Evolutionary conservation across 2,888 invertebrate species (phyloP), one percentile per base, ranked within the genome.

Genomic region (Pristionchus arcanus): DNA sequence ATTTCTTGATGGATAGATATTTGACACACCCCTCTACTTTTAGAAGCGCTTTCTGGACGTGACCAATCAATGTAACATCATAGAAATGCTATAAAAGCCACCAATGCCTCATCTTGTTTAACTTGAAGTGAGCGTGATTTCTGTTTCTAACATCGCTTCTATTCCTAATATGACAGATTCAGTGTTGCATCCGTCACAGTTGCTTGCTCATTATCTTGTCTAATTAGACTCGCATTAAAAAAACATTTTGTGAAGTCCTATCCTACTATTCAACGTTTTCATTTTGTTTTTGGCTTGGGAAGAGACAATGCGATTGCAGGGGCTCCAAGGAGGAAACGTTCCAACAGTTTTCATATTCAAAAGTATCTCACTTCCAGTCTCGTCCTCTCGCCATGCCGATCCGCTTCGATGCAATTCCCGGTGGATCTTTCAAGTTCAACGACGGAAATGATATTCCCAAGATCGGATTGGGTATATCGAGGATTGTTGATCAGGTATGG

Each of bases 401-500:
- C 53, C 91, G 84, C 28, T 92, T 92, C 89, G 90, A 90, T 59
- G 77, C 88, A 37, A 90, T 90, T 63, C 87, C 89, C 49, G 92
- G 92, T 25, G 92, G 92, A 9, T 89, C 86, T 15, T 66, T 90
- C n/a, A 63, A 28, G 28, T 34, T 91, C 66, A 88, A 90, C 83
- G 92, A 92, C 90, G 92, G 91, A 31, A 86, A 91, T 63, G 90
- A 90, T 37, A 92, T 93, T 83, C 93, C 93, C 16, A 89, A 89
- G 89, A 91, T 93, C 34, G 93, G 93, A 34, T 89, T 93, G 19
- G 93, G 93, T 83, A 93, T 92, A 16, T 93, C 92, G 34, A 71
- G 92, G 89, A 93, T 92, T 37, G 88, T 87, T n/a, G 91, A 91
- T 21, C 92, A 93, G 87, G 90, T 89, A 42, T 0, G 37, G 25